Percentiles rank a stretch among this genome's conserved stretches.
Evolutionary conservation across 2,888 invertebrate species (phyloP).

Genomic region (Lycaena phlaeas): DNA sequence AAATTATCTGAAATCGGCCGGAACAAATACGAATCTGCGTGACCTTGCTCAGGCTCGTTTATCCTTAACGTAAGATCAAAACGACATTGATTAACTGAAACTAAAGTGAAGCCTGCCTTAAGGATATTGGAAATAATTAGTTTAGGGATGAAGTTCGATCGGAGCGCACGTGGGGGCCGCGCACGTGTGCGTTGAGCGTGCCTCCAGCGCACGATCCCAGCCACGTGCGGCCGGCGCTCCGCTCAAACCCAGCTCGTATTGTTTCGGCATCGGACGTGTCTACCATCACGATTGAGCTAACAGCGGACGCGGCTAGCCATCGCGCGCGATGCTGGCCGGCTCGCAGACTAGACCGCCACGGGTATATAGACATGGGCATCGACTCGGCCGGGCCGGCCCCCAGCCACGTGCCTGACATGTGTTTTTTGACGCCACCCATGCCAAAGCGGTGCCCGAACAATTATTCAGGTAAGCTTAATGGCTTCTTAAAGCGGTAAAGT

Average conservation of each 20-base stretch:
- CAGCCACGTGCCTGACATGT: slow-evolving; percentile 16
- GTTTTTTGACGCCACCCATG: slow-evolving; percentile 24
- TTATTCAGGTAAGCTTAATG: too few species aligned
- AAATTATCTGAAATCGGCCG: too few species aligned
- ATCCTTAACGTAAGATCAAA: too few species aligned
- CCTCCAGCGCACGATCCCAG: slow-evolving; percentile 46
- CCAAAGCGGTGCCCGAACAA: slow-evolving; percentile 13
- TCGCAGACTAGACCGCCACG: slow-evolving; percentile 62
- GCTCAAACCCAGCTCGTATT: slow-evolving; percentile 57
- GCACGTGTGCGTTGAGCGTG: slow-evolving; percentile 44
- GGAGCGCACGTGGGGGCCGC: slow-evolving; percentile 35
- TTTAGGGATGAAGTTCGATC: slow-evolving; percentile 18
- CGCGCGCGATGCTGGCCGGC: slow-evolving; percentile 33
- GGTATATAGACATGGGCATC: slow-evolving; percentile 70
- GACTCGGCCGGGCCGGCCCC: slow-evolving; percentile 22
- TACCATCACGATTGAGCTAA: slow-evolving; percentile 45
- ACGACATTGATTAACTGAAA: too few species aligned
- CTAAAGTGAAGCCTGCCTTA: too few species aligned
- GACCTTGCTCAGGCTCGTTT: too few species aligned
- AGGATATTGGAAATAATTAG: too few species aligned
- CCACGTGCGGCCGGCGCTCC: slow-evolving; percentile 34
- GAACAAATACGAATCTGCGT: too few species aligned
- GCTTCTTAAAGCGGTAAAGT: too few species aligned
- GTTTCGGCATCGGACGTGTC: too few species aligned
- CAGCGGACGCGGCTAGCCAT: slow-evolving; percentile 42